Conservation (phyloP, 2,888 invertebrate genomes). For the Euspilapteryx auroguttella region DNA sequence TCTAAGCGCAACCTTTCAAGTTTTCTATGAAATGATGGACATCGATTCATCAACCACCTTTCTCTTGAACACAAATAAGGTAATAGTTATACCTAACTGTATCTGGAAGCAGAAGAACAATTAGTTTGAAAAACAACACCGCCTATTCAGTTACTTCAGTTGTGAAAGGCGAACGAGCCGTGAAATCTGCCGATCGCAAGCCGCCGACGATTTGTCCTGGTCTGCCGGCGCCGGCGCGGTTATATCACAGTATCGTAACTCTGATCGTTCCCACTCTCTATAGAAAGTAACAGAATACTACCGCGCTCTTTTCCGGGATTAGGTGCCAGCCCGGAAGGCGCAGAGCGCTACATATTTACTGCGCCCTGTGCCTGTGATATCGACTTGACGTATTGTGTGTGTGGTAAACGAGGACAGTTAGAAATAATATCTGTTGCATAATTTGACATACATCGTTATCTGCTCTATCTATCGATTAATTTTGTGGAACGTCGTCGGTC, state of each 20-base stretch:
- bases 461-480: too few relatives aligned
- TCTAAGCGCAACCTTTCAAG: constrained; percentile 4
- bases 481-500: too few relatives aligned
- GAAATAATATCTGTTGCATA: too few relatives aligned
- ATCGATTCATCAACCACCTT: constrained; percentile 1
- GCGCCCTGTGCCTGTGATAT: too few relatives aligned
- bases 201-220: constrained; percentile 4
- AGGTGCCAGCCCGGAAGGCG: constrained; percentile 19
- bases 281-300: constrained; percentile 36
- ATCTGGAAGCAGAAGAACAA: neutral
- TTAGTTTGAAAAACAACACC: constrained; percentile 2
- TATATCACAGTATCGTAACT: constrained; percentile 52
- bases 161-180: constrained; percentile 27
- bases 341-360: too few relatives aligned
- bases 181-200: constrained; percentile 19
- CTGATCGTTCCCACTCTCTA: constrained; percentile 20
- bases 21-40: constrained; percentile 1
- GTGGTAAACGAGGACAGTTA: too few relatives aligned
- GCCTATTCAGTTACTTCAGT: constrained; percentile 11
- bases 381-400: too few relatives aligned
- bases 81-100: neutral
- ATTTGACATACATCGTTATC: too few relatives aligned
- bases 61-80: constrained; percentile 1
- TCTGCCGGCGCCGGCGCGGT: constrained; percentile 17
- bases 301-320: constrained; percentile 39